A percentile compares a stretch with the other conserved stretches of the same genome.
These are phyloP conservation scores for Spisula solida DNA, from an alignment of 2,888 invertebrate species.

Conservation along the genomic window DNA sequence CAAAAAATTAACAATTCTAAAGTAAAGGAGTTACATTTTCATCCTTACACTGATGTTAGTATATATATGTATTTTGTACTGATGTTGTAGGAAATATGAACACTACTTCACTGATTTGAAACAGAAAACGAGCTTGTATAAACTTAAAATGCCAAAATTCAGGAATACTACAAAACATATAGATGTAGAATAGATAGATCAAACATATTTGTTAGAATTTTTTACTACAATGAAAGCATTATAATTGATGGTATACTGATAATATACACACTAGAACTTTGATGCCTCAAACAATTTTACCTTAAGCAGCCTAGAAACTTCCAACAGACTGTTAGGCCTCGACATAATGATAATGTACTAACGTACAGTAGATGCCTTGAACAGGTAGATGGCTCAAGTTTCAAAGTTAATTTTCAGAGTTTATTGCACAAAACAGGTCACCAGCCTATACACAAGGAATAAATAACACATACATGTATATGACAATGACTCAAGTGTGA, in stretches of 20 bases:
- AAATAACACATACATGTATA: too few species aligned
- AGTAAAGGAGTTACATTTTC: not conserved
- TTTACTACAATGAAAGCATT: not conserved
- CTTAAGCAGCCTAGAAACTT: too few species aligned
- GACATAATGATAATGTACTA: too few species aligned
- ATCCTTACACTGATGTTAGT: not conserved
- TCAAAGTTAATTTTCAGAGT: too few species aligned
- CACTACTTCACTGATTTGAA: not conserved
- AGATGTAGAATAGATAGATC: too few species aligned
- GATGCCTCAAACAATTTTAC: too few species aligned
- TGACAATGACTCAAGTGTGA: too few species aligned
- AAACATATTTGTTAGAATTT: not conserved
- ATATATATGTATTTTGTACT: not conserved
- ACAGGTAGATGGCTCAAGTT: too few species aligned
- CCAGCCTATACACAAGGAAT: too few species aligned
- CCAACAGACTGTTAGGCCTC: too few species aligned
- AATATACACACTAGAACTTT: not conserved
- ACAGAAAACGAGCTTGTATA: not conserved
- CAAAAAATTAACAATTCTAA: not conserved
- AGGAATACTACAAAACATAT: not conserved
- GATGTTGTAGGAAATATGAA: not conserved
- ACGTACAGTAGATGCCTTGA: too few species aligned
- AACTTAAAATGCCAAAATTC: slow-evolving; percentile 9
- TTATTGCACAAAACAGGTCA: too few species aligned
- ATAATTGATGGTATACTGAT: not conserved